phyloP scores from a whole-genome alignment of 2,113 vertebrate species.

The Chauna torquata region DNA sequence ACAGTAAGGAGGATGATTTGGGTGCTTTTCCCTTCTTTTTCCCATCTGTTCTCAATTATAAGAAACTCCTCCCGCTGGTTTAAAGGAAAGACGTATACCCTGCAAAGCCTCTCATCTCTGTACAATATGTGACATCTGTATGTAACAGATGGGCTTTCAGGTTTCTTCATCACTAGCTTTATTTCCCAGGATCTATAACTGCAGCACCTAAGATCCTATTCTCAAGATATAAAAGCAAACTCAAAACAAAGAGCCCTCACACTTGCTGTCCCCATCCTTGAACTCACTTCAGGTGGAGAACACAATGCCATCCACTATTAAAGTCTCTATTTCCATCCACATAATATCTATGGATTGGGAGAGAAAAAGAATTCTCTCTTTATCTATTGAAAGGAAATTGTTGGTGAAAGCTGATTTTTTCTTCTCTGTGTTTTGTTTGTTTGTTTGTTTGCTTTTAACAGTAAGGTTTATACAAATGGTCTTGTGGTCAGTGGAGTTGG shows the following conservation, averaged over 20 bases:
- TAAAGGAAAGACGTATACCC: slow-evolving; percentile 59
- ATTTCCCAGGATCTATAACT: slow-evolving; percentile 62
- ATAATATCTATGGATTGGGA: neutral
- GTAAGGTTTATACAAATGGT: neutral
- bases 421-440: neutral
- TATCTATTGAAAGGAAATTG: neutral
- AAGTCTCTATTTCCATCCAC: neutral
- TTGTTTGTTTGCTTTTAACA: neutral
- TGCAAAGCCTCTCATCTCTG: slow-evolving; percentile 61
- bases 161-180: slow-evolving; percentile 67
- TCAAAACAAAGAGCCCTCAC: neutral
- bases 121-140: slow-evolving; percentile 76
- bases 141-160: slow-evolving; percentile 76
- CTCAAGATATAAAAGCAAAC: neutral
- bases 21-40: slow-evolving; percentile 42
- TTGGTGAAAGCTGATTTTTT: neutral
- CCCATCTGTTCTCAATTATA: slow-evolving; percentile 75
- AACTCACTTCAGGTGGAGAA: neutral
- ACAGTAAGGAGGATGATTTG: slow-evolving; percentile 50
- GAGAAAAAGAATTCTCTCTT: neutral
- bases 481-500: neutral
- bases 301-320: neutral
- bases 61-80: slow-evolving; percentile 66
- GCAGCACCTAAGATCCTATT: slow-evolving; percentile 59
- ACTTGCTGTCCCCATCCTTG: neutral